These are phyloP conservation scores for Eciton burchellii DNA, from an alignment of 1,140 invertebrate species.

Conservation along the genomic window DNA sequence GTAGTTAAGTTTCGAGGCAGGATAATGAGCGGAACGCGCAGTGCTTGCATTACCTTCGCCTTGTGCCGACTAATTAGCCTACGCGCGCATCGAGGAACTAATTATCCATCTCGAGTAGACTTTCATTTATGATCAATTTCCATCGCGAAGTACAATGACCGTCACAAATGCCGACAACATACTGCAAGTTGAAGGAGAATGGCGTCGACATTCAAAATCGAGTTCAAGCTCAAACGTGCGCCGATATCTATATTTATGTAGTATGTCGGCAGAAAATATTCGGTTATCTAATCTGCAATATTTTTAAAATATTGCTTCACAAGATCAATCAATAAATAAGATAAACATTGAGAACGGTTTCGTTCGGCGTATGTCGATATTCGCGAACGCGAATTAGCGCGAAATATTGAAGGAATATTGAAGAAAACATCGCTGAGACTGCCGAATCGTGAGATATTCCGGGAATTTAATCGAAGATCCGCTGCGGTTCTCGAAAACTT, in stretches of 20 bases:
- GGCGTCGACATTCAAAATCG: neutral
- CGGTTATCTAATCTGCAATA: constrained; percentile 7
- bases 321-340: neutral
- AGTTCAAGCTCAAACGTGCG: neutral
- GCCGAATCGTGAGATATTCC: neutral
- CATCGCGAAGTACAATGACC: constrained; percentile 9
- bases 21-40: constrained; percentile 58
- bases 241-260: neutral
- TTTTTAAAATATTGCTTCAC: neutral
- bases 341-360: neutral
- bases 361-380: neutral
- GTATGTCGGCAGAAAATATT: neutral
- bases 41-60: constrained; percentile 55
- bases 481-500: neutral
- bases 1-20: constrained; percentile 26
- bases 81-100: constrained; percentile 56
- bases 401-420: neutral
- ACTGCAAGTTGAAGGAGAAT: neutral
- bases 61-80: constrained; percentile 30
- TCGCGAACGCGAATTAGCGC: neutral
- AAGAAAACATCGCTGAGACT: neutral
- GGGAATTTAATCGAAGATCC: constrained; percentile 12
- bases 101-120: constrained; percentile 61
- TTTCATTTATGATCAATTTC: constrained; percentile 68
- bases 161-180: neutral